Evolutionary conservation across 2,797 vertebrate species (phyloP).

Genomic region (Scarus forsteni): DNA sequence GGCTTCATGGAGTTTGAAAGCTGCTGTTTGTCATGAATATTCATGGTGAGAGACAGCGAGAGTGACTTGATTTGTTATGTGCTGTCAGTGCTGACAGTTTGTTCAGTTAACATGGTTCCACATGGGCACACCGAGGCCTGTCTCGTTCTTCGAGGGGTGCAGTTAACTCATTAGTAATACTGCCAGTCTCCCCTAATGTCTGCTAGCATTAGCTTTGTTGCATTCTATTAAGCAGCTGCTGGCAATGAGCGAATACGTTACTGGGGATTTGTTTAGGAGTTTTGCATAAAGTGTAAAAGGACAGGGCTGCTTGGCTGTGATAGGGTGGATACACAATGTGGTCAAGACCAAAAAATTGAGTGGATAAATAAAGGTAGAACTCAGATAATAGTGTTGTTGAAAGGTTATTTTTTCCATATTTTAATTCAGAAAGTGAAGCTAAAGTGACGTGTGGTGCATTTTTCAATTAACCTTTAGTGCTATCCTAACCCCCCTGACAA

Average conservation of each 20-base stretch:
- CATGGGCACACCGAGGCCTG: constrained; percentile 9
- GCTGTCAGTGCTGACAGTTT: constrained; percentile 25
- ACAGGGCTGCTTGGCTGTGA: not conserved
- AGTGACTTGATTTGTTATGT: constrained; percentile 21
- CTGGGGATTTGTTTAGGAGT: not conserved
- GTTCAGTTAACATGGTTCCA: constrained; percentile 34
- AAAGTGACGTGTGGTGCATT: too few species aligned
- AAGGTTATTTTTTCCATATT: too few species aligned
- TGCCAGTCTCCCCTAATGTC: not conserved
- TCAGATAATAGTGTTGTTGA: too few species aligned
- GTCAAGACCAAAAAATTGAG: too few species aligned
- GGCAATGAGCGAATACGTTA: not conserved
- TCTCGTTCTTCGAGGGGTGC: not conserved
- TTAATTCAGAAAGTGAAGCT: too few species aligned
- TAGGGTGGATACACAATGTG: too few species aligned
- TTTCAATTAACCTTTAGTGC: too few species aligned
- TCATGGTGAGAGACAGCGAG: constrained; percentile 1
- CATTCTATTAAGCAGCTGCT: constrained; percentile 1
- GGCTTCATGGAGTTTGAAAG: constrained; percentile 30
- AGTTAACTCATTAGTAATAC: constrained; percentile 29
- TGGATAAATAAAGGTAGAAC: too few species aligned
- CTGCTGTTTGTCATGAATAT: constrained; percentile 43
- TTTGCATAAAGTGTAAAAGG: not conserved
- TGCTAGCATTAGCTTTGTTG: constrained; percentile 7
- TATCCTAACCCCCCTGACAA: too few species aligned